Percentiles rank a stretch among this genome's conserved stretches.
Evolutionary conservation across 2,113 vertebrate species (phyloP).

Genomic region (Lamprologus ornatipinnis): DNA sequence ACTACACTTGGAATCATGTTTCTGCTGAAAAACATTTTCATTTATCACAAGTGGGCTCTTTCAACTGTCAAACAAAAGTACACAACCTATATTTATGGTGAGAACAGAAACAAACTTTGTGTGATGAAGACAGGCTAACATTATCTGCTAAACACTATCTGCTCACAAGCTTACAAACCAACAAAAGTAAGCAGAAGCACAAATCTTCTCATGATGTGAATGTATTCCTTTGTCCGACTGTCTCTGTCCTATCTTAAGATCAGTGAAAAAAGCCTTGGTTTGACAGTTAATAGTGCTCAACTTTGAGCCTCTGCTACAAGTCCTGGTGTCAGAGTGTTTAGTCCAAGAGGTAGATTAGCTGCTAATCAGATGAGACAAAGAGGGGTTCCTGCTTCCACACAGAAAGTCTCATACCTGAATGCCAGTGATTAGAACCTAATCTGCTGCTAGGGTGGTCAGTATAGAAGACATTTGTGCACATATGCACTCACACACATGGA

Average conservation of each 20-base stretch:
- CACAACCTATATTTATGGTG: constrained; percentile 25
- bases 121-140: constrained; percentile 16
- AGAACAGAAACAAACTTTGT: constrained; percentile 34
- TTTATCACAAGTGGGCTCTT: constrained; percentile 20
- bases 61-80: constrained; percentile 31
- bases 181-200: constrained; percentile 34
- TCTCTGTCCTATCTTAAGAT: constrained; percentile 23
- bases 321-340: constrained; percentile 50
- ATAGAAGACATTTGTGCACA: not conserved
- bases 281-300: constrained; percentile 53
- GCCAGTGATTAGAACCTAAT: constrained; percentile 60
- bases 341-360: constrained; percentile 54
- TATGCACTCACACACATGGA: not conserved
- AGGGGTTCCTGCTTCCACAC: constrained; percentile 41
- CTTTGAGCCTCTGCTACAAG: constrained; percentile 26
- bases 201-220: constrained; percentile 47
- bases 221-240: constrained; percentile 39
- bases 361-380: constrained; percentile 27
- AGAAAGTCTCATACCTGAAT: constrained; percentile 55
- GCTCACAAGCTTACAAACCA: constrained; percentile 20
- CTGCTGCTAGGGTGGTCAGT: constrained; percentile 53
- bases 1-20: constrained; percentile 1
- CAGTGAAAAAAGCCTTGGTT: constrained; percentile 46
- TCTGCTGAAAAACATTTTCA: constrained; percentile 24
- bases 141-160: constrained; percentile 10